phyloP scores from a whole-genome alignment of 92 coral and sea anemone genomes.

The Umimayanthus kanabou region DNA sequence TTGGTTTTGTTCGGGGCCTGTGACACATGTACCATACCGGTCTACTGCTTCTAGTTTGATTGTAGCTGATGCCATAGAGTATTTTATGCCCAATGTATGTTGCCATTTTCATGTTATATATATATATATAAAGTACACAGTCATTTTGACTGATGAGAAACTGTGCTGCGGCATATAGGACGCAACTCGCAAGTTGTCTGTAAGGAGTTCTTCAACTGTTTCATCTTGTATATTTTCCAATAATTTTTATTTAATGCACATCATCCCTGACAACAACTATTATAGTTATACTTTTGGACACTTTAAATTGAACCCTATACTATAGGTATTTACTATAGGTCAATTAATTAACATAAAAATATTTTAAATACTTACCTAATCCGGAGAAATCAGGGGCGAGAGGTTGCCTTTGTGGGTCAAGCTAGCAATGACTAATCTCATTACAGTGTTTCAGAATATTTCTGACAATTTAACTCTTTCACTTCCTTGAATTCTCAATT shows the following conservation, averaged over 20 bases:
- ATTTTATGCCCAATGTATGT: background rate
- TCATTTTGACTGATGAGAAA: background rate
- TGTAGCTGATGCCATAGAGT: background rate
- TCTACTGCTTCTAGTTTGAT: background rate
- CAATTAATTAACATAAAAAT: background rate
- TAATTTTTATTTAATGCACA: too few relatives aligned
- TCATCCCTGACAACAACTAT: background rate
- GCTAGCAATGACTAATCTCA: background rate
- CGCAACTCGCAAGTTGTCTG: background rate
- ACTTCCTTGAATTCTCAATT: too few relatives aligned
- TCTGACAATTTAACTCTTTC: too few relatives aligned
- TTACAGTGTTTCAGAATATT: too few relatives aligned
- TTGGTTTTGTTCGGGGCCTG: too few relatives aligned
- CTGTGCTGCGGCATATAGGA: background rate
- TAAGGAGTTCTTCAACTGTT: background rate
- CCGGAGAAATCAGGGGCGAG: background rate
- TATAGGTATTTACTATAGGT: background rate
- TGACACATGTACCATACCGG: too few relatives aligned
- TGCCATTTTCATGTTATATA: background rate
- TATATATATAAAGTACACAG: background rate
- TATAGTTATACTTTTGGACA: background rate
- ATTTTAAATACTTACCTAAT: slow-evolving; percentile 14
- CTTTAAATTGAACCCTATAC: background rate
- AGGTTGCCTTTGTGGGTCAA: slow-evolving; percentile 12
- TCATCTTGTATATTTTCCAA: slow-evolving; percentile 3